Base-by-base conservation (phyloP, 2,113 vertebrate species). In the Pseudolaguvia tuberculata region DNA sequence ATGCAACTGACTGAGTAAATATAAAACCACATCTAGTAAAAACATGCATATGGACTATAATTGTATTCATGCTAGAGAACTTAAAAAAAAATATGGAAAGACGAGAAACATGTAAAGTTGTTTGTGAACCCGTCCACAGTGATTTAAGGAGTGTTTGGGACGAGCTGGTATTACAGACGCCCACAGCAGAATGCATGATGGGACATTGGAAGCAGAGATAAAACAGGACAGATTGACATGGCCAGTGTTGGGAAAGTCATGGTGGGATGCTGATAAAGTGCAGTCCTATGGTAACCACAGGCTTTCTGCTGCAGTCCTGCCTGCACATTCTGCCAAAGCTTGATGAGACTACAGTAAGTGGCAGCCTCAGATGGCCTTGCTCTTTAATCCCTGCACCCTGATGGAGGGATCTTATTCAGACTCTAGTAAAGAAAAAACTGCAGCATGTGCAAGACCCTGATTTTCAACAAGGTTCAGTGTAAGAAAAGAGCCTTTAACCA, bases 41-140 rank as follows among this genome's bases (percentile, higher is more conserved):
- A 42, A 56, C 61, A 75, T 47, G 63, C 72, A 75, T 56, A 55
- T 75, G 72, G 72, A 42, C 66, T 11, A 10, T 75, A 75, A 75
- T 67, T 75, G 72, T 52, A 45, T 66, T 75, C 72, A 39, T 66
- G 61, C 35, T 56, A 62, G 51, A 45, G 61, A 47, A 20, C n/a
- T 66, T 35, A 75, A 29, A 67, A 20, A 67, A 67, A 20, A 67
- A 23, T 23, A 27, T 50, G 25, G 25, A 27, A 67, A 67, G 23
- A 50, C 29, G 23, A 67, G 50, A 67, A 67, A 67, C 45, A 29
- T 50, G 45, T 23, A 67, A 18, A 50, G 45, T 67, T 67, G 63
- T 67, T 67, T 70, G 52, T 70, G 51, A 21, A 39, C 25, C 69
- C 25, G 56, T 35, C 71, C 45, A 31, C 47, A 62, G 11, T 21